Evolutionary conservation across 2,888 invertebrate species (phyloP).

Genomic region (Amphipyra berbera): DNA sequence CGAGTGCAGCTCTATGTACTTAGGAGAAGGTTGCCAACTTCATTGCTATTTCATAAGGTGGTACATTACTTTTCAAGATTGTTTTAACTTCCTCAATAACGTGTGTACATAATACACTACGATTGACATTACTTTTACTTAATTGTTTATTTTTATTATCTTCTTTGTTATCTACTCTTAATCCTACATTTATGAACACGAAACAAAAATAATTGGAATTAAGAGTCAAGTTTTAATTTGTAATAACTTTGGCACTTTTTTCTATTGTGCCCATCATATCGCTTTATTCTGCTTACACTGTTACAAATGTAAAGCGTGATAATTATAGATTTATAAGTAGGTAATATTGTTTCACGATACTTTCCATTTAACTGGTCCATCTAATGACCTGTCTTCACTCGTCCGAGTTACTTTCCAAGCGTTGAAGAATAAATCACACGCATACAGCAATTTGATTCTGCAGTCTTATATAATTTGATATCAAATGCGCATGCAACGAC

Average conservation of each 20-base stretch:
- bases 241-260: too few relatives aligned
- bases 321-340: slow-evolving; percentile 8
- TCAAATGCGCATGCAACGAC: slow-evolving; percentile 47
- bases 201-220: neutral
- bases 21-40: neutral
- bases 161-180: neutral
- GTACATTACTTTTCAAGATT: slow-evolving; percentile 6
- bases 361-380: slow-evolving; percentile 25
- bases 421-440: slow-evolving; percentile 32
- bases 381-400: slow-evolving; percentile 25
- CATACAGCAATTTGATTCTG: slow-evolving; percentile 39
- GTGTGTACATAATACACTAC: neutral
- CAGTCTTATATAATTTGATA: slow-evolving; percentile 56
- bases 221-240: too few relatives aligned
- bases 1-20: neutral
- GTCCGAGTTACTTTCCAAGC: slow-evolving; percentile 38
- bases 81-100: neutral
- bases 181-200: neutral
- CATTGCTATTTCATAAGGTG: neutral
- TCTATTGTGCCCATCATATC: too few relatives aligned
- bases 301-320: slow-evolving; percentile 1
- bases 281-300: neutral
- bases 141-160: neutral
- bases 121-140: neutral
- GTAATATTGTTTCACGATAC: slow-evolving; percentile 10